These are phyloP conservation scores for Cactoblastis cactorum DNA, from an alignment of 2,888 invertebrate species.

Conservation along the genomic window DNA sequence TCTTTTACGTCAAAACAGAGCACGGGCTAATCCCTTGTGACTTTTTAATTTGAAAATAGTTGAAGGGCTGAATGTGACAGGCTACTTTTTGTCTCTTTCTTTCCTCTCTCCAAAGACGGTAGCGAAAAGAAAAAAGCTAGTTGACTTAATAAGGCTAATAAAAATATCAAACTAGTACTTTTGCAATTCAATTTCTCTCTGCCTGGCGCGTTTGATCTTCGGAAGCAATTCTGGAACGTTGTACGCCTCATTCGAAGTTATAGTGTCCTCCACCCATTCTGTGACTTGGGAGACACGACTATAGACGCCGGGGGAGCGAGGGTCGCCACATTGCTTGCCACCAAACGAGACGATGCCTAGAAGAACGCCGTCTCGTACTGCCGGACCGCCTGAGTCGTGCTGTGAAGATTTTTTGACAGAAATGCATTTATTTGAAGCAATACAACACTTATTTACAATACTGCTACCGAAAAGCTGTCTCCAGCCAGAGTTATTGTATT, in stretches of 20 bases:
- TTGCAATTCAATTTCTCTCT: conserved; percentile 52
- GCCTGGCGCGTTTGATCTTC: conserved; percentile 58
- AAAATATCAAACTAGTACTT: conserved; percentile 41
- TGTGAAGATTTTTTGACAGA: conserved; percentile 21
- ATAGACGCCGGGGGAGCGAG: conserved; percentile 68
- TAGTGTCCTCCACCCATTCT: conserved; percentile 57
- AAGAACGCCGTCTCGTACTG: conserved; percentile 62
- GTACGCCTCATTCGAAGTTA: conserved; percentile 51
- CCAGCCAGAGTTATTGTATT: too few relatives aligned
- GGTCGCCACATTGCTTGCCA: conserved; percentile 69
- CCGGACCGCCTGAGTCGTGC: conserved; percentile 71
- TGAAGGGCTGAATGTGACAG: too few relatives aligned
- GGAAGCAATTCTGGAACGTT: conserved; percentile 44
- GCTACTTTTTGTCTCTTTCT: too few relatives aligned
- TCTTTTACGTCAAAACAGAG: too few relatives aligned
- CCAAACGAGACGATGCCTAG: conserved; percentile 68
- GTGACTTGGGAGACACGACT: conserved; percentile 58
- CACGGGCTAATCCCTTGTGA: too few relatives aligned
- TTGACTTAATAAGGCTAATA: background rate
- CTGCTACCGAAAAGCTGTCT: too few relatives aligned
- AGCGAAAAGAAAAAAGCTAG: too few relatives aligned
- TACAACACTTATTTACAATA: too few relatives aligned
- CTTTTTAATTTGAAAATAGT: too few relatives aligned
- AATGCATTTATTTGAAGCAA: too few relatives aligned
- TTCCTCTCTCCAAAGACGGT: too few relatives aligned